These are phyloP conservation scores for Cacatua alba DNA, from an alignment of 2,113 vertebrate genomes.

Conservation along the genomic window DNA sequence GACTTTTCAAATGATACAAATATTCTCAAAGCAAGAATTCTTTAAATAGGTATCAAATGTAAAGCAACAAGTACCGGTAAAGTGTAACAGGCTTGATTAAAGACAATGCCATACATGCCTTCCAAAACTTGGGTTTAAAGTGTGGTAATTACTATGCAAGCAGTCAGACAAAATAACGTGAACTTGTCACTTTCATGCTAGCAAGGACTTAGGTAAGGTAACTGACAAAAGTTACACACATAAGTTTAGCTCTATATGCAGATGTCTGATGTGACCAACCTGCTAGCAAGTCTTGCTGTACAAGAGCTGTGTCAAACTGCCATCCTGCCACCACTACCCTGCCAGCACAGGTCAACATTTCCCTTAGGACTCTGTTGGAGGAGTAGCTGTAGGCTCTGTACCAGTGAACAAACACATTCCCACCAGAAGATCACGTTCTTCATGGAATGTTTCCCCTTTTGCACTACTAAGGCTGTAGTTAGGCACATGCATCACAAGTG, in stretches of 20 bases:
- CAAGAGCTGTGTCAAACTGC: background rate
- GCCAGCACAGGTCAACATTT: rapidly evolving
- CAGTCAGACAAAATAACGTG: background rate
- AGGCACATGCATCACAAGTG: background rate
- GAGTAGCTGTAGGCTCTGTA: no score
- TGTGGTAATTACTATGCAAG: background rate
- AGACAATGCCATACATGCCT: background rate
- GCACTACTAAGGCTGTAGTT: background rate
- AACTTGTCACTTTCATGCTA: background rate
- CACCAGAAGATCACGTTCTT: background rate
- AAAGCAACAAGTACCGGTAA: background rate
- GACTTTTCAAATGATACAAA: background rate
- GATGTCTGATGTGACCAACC: no score
- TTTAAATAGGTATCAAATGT: background rate
- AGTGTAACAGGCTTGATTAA: rapidly evolving
- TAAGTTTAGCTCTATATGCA: no score
- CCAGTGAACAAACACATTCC: rapidly evolving
- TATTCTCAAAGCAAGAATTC: background rate
- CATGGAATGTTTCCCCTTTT: rapidly evolving
- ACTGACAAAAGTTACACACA: rapidly evolving
- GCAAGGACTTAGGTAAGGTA: background rate
- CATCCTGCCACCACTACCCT: no score
- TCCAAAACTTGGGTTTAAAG: background rate
- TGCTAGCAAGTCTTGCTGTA: background rate
- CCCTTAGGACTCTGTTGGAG: background rate